Conservation (phyloP, 2,113 vertebrate genomes). For the Solenodon paradoxus region DNA sequence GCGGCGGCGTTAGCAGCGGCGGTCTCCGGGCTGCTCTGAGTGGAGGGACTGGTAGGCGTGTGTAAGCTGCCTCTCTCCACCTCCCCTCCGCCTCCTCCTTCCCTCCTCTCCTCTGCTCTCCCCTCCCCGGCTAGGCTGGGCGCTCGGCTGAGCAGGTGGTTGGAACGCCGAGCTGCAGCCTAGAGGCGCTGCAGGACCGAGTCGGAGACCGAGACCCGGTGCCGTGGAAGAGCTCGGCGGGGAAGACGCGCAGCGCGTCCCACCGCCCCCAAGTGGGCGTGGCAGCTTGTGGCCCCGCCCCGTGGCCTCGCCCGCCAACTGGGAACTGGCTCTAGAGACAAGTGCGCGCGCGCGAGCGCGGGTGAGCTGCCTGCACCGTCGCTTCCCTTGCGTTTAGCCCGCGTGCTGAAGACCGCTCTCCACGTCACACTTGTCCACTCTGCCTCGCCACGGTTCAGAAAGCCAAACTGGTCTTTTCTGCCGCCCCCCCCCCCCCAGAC, state of each 20-base stretch:
- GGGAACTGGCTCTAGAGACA: not conserved
- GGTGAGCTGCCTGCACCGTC: accelerated
- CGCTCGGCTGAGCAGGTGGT: slow-evolving; percentile 69
- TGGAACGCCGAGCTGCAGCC: slow-evolving; percentile 77
- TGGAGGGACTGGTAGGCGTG: slow-evolving; percentile 56
- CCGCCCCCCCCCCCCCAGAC: not conserved
- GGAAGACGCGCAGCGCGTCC: accelerated
- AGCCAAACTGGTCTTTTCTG: not conserved
- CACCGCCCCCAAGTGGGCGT: accelerated
- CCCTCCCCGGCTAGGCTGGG: not conserved
- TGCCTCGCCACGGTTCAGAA: not conserved
- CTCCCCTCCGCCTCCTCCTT: not conserved
- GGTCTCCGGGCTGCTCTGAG: slow-evolving; percentile 50
- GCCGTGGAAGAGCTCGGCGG: accelerated
- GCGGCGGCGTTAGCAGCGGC: not conserved
- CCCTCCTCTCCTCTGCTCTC: not conserved
- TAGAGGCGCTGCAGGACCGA: slow-evolving; percentile 84
- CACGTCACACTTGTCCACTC: accelerated
- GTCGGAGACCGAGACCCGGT: accelerated
- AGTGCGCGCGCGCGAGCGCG: not conserved
- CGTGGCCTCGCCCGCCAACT: not conserved
- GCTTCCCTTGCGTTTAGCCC: accelerated
- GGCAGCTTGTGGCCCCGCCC: not conserved
- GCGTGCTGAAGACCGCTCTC: accelerated
- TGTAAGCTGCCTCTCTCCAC: slow-evolving; percentile 61